Evolutionary conservation across 1,140 invertebrate species (phyloP), one percentile per base, ranked within the genome.

Genomic region (Drosophila nigromelanica): DNA sequence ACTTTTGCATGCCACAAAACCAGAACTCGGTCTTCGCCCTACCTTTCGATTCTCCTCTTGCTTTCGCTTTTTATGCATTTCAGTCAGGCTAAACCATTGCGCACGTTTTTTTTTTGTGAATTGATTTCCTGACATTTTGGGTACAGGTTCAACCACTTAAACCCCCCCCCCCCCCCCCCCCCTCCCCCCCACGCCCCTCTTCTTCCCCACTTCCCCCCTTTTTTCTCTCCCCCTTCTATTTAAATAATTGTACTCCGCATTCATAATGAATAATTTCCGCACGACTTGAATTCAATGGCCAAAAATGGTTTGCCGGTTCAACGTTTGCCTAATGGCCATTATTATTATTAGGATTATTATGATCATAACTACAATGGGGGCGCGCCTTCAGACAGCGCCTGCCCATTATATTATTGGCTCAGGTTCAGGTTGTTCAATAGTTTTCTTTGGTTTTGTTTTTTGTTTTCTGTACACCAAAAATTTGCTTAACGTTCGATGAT

Each of bases 321-420:
- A 80, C 69, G 78, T 81, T 81, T 82, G 69, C 81, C 74, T 86
- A 85, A 85, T 80, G 77, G 77, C 81, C 81, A 80, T 85, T 78
- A 86, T 80, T 86, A 78, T 77, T 86, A 86, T 86, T 87, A 87
- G 74, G 82, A 86, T 81, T 87, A 81, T 86, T 78, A 86, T 86
- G 74, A 75, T 86, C 73, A 70, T 45, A 71, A 86, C 70, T 81
- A 76, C 80, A 58, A 58, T 51, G 51, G 37, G 45, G 39, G 47
- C 45, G 33, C 62, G 42, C 68, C 60, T 37, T 42, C 37, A 48
- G 35, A 52, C 54, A 56, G 30, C 7, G 5, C 4, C 39, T 12
- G 66, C 58, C 56, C 73, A 66, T 73, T 69, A 42, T 39, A 39
- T 30, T 27, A 58, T 33, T 68, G 40, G 18, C 43, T 55, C 37